A percentile compares a stretch with the other conserved stretches of the same genome.
Evolutionary conservation across 2,113 vertebrate genomes (phyloP).

Genomic region (Alligator sinensis): DNA sequence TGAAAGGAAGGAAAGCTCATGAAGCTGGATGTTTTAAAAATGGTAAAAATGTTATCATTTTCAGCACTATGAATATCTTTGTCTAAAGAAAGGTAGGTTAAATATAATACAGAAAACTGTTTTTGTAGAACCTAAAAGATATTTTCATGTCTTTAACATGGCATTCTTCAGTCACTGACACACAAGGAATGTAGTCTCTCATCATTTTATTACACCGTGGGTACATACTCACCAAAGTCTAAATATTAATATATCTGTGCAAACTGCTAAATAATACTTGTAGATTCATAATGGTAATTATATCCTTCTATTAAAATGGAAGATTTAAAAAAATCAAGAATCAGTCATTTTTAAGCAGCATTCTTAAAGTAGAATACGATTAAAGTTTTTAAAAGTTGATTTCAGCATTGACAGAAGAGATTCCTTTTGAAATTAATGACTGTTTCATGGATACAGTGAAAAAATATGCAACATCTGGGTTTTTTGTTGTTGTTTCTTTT

Average conservation of each 20-base stretch:
- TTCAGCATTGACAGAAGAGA: constrained; percentile 54
- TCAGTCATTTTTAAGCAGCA: constrained; percentile 6
- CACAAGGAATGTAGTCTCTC: neutral
- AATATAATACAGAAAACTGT: neutral
- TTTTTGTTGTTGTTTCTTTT: constrained; percentile 68
- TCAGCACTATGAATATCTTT: no score
- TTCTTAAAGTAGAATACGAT: constrained; percentile 47
- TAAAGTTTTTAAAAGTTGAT: constrained; percentile 63
- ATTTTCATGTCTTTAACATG: neutral
- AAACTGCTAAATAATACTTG: neutral
- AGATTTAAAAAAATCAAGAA: neutral
- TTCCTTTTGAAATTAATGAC: constrained; percentile 63
- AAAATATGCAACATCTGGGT: constrained; percentile 48
- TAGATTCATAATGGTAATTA: neutral
- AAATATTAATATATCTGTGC: neutral
- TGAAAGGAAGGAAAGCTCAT: neutral
- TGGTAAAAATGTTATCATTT: no score
- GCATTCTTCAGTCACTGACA: neutral
- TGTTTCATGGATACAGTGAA: constrained; percentile 57
- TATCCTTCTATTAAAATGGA: neutral
- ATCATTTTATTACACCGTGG: neutral
- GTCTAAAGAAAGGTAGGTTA: neutral
- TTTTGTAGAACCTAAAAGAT: neutral
- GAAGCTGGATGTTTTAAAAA: neutral
- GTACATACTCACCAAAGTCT: neutral